Conservation (phyloP, 1,140 invertebrate genomes). For the Plectus sambesii region DNA sequence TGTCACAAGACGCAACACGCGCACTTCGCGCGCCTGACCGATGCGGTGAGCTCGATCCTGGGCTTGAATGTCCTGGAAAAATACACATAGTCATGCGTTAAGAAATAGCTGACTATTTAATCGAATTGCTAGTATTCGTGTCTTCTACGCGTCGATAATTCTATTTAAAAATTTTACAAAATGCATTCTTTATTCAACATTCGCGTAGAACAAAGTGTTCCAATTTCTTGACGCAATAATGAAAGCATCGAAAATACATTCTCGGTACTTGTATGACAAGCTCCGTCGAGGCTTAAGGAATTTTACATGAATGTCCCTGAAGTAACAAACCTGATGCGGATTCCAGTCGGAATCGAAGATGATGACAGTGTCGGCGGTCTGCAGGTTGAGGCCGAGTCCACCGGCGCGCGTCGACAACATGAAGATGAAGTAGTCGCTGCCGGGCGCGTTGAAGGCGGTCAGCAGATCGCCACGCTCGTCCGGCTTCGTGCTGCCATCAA, state of each 20-base stretch:
- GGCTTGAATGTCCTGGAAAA: slow-evolving; percentile 71
- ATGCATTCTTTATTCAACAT: neutral
- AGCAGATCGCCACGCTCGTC: slow-evolving; percentile 89
- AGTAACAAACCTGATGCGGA: slow-evolving; percentile 90
- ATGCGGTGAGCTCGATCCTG: slow-evolving; percentile 96
- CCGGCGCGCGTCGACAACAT: slow-evolving; percentile 88
- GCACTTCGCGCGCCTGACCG: slow-evolving; percentile 68
- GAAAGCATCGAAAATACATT: no score
- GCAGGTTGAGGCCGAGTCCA: slow-evolving; percentile 89
- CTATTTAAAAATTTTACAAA: neutral
- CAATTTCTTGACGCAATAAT: no score
- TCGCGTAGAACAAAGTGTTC: no score
- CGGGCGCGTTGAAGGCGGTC: slow-evolving; percentile 76
- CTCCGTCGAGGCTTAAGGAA: no score
- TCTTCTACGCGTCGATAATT: no score
- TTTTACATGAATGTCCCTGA: no score
- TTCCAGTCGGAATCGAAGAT: slow-evolving; percentile 99
- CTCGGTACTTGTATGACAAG: no score
- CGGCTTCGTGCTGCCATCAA: slow-evolving; percentile 94
- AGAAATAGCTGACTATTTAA: no score
- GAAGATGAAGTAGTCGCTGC: slow-evolving; percentile 87
- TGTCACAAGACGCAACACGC: slow-evolving; percentile 88
- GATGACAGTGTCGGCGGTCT: slow-evolving; percentile 93
- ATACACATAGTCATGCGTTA: neutral
- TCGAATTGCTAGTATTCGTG: no score